Conservation (phyloP, 2,888 invertebrate species). For the Amblyjoppa fuscipennis region DNA sequence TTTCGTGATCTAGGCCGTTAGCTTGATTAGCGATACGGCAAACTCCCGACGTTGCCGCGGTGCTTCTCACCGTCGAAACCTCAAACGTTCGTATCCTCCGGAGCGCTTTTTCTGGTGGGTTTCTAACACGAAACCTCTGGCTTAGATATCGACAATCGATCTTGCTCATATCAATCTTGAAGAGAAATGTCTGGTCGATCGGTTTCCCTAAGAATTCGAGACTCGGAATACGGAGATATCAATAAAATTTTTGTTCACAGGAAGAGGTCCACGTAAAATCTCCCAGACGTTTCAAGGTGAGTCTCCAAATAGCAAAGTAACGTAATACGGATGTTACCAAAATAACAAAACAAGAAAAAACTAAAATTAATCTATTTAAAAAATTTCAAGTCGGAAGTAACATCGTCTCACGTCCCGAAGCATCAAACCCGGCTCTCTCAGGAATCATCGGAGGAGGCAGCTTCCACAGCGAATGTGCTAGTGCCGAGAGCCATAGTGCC, state of each 20-base stretch:
- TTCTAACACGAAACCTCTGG: too few relatives aligned
- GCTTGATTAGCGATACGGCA: too few relatives aligned
- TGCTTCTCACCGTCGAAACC: too few relatives aligned
- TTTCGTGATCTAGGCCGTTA: too few relatives aligned
- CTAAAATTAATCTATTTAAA: background rate
- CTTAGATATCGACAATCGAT: too few relatives aligned
- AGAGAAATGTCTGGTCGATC: too few relatives aligned
- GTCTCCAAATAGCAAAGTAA: background rate
- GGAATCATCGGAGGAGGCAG: constrained; percentile 41
- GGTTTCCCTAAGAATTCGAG: too few relatives aligned
- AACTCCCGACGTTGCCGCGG: too few relatives aligned
- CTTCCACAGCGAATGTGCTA: constrained; percentile 39
- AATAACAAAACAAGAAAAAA: background rate
- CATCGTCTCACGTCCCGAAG: constrained; percentile 46
- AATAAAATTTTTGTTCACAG: constrained; percentile 3
- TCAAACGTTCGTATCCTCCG: too few relatives aligned
- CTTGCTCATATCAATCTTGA: too few relatives aligned
- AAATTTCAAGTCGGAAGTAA: constrained; percentile 42
- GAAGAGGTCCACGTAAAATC: constrained; percentile 66
- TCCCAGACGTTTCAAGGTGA: constrained; percentile 62
- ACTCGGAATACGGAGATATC: background rate
- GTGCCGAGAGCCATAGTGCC: constrained; percentile 46
- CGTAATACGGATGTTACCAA: background rate
- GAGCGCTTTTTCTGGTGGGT: too few relatives aligned
- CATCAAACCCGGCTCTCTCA: constrained; percentile 39